Evolutionary conservation across 1,140 invertebrate species (phyloP).

Genomic region (Drosophila nigromelanica): DNA sequence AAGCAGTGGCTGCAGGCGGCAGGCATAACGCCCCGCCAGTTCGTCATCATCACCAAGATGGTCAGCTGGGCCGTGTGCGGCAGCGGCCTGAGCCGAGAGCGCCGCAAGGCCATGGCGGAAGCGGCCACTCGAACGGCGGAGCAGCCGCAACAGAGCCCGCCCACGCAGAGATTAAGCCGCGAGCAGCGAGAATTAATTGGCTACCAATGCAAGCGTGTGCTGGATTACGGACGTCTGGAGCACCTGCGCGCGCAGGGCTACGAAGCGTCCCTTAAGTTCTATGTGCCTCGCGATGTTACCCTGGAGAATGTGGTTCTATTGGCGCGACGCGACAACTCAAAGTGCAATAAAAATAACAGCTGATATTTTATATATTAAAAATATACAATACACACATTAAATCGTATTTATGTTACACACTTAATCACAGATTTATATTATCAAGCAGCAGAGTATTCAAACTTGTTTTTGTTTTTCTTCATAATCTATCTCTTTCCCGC

Average conservation of each 20-base stretch:
- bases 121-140: constrained; percentile 34
- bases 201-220: constrained; percentile 88
- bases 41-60: constrained; percentile 90
- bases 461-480: not conserved
- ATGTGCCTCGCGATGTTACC: constrained; percentile 87
- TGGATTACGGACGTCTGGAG: constrained; percentile 90
- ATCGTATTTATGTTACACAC: no score
- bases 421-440: no score
- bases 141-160: constrained; percentile 64
- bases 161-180: constrained; percentile 64
- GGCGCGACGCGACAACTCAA: constrained; percentile 61
- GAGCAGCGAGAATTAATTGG: constrained; percentile 88
- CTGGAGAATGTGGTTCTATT: constrained; percentile 92
- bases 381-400: not conserved
- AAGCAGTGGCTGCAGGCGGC: constrained; percentile 85
- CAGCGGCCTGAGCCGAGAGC: constrained; percentile 85
- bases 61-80: constrained; percentile 94
- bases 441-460: not conserved
- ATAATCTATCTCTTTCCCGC: not conserved
- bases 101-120: constrained; percentile 77
- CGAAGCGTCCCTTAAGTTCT: constrained; percentile 87
- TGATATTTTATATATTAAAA: constrained; percentile 8
- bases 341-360: constrained; percentile 35
- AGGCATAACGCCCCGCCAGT: constrained; percentile 87
- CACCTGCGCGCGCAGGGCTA: constrained; percentile 87